phyloP scores from a whole-genome alignment of 2,113 vertebrate genomes.

The Siphamia tubifer region DNA sequence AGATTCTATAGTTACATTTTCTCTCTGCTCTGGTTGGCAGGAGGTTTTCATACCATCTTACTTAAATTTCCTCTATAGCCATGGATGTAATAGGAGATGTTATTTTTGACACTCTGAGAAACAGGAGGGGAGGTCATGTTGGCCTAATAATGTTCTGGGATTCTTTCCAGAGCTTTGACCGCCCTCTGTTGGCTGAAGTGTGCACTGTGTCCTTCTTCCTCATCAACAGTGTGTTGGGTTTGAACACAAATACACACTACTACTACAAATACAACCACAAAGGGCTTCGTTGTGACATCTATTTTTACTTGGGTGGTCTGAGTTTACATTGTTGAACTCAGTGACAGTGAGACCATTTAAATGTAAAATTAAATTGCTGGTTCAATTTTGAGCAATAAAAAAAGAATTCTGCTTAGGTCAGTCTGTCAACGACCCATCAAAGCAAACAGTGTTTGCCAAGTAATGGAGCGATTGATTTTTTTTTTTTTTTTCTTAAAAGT shows the following conservation, averaged over 20 bases:
- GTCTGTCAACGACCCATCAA: slow-evolving; percentile 61
- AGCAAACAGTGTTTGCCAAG: slow-evolving; percentile 36
- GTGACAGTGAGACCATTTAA: slow-evolving; percentile 35
- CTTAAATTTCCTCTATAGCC: slow-evolving; percentile 68
- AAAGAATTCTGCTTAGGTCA: slow-evolving; percentile 49
- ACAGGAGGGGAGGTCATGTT: slow-evolving; percentile 47
- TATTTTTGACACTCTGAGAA: slow-evolving; percentile 75
- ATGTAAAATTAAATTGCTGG: slow-evolving; percentile 37
- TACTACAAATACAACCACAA: slow-evolving; percentile 43
- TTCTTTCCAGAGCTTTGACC: slow-evolving; percentile 48
- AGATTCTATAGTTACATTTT: slow-evolving; percentile 51
- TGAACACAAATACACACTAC: slow-evolving; percentile 32
- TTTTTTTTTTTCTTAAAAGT: slow-evolving; percentile 47
- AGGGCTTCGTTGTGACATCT: slow-evolving; percentile 47
- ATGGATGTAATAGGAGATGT: slow-evolving; percentile 73
- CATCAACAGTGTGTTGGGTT: slow-evolving; percentile 45
- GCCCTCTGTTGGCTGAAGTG: slow-evolving; percentile 64
- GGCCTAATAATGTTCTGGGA: slow-evolving; percentile 40
- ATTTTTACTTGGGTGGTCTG: slow-evolving; percentile 71
- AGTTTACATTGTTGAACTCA: slow-evolving; percentile 67
- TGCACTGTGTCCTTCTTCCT: neutral
- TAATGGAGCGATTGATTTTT: slow-evolving; percentile 30
- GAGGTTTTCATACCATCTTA: slow-evolving; percentile 66
- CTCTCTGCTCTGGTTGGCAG: slow-evolving; percentile 49
- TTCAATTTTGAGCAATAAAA: slow-evolving; percentile 40